Conservation (phyloP, 2,888 invertebrate genomes). For the Lycocerus yunnanus region DNA sequence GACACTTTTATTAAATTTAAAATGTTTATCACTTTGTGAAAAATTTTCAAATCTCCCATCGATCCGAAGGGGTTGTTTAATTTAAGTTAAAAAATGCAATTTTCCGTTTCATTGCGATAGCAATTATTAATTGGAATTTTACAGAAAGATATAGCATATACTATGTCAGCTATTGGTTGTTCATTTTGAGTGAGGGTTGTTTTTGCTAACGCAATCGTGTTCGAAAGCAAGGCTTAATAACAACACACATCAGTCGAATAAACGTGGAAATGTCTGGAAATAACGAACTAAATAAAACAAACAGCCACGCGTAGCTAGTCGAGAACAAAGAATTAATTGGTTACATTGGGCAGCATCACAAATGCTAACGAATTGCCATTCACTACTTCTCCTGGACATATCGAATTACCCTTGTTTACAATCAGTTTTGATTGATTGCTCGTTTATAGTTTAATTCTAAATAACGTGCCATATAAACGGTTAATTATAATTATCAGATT, state of each 20-base stretch:
- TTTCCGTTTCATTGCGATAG: not conserved
- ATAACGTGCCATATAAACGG: constrained; percentile 22
- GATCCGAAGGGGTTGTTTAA: not conserved
- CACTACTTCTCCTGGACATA: constrained; percentile 27
- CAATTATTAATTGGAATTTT: constrained; percentile 1
- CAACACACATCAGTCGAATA: constrained; percentile 26
- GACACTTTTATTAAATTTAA: constrained; percentile 33
- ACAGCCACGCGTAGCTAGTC: constrained; percentile 30
- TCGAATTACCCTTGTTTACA: constrained; percentile 33
- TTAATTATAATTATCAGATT: constrained; percentile 31
- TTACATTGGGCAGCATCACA: constrained; percentile 42
- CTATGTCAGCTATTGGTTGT: constrained; percentile 3
- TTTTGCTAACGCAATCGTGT: constrained; percentile 23
- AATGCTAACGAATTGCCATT: constrained; percentile 36
- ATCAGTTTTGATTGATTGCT: constrained; percentile 32
- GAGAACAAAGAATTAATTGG: constrained; percentile 44
- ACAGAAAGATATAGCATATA: constrained; percentile 1
- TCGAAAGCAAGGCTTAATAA: constrained; percentile 27
- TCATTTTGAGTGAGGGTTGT: constrained; percentile 13
- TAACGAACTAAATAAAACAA: constrained; percentile 32
- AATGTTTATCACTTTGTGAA: not conserved
- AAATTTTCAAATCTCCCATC: not conserved
- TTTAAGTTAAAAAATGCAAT: not conserved
- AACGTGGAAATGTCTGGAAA: constrained; percentile 31
- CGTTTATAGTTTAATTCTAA: constrained; percentile 16